Conservation (phyloP, 2,113 vertebrate species). For the Nibea albiflora region DNA sequence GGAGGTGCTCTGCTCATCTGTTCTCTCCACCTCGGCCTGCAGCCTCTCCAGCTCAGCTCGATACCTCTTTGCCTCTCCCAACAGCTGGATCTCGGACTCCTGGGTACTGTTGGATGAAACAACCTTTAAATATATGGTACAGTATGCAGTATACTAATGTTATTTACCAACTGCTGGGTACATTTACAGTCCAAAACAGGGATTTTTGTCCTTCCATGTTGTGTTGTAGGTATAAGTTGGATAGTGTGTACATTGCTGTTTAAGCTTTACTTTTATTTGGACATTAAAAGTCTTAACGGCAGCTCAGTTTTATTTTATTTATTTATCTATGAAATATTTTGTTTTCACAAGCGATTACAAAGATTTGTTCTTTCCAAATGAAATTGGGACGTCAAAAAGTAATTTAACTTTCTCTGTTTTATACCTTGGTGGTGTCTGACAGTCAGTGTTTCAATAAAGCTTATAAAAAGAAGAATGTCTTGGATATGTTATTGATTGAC, state of each 20-base stretch:
- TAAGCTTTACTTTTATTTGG: background rate
- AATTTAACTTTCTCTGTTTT: conserved; percentile 19
- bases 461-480: conserved; percentile 1
- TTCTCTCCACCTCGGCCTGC: conserved; percentile 56
- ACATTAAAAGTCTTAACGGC: background rate
- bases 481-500: conserved; percentile 2
- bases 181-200: background rate
- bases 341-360: conserved; percentile 12
- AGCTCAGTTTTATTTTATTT: background rate
- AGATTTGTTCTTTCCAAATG: conserved; percentile 12
- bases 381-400: conserved; percentile 12
- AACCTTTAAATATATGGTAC: background rate
- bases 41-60: conserved; percentile 84
- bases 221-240: background rate
- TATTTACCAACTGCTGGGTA: background rate
- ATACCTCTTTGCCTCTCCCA: conserved; percentile 86
- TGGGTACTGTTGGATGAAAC: conserved; percentile 83
- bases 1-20: conserved; percentile 57
- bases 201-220: background rate
- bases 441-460: conserved; percentile 19
- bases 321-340: background rate
- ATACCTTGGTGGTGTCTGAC: background rate
- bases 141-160: background rate
- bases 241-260: background rate
- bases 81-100: conserved; percentile 87